Conservation (phyloP, 2,888 invertebrate genomes). For the Neoitamus cyanurus region DNA sequence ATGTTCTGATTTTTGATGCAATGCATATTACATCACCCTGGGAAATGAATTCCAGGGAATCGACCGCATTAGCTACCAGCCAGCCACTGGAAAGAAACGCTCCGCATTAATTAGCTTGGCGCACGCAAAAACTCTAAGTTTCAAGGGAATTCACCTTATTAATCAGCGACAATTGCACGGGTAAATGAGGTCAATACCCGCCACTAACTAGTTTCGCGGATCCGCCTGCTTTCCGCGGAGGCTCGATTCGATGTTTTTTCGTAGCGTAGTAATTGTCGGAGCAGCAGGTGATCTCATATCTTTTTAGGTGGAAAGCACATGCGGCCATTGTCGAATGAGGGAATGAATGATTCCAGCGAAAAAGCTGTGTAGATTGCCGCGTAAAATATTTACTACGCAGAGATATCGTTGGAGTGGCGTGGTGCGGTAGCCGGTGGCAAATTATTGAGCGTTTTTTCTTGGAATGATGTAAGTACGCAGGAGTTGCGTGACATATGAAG, state of each 20-base stretch:
- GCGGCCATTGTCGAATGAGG: not conserved
- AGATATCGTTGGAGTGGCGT: not conserved
- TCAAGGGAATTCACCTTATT: not conserved
- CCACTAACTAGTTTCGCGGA: not conserved
- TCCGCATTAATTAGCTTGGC: not conserved
- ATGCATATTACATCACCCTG: not conserved
- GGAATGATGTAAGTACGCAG: not conserved
- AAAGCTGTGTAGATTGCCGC: not conserved
- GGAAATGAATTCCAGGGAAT: not conserved
- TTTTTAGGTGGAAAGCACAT: not conserved
- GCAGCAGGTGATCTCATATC: conserved; percentile 1
- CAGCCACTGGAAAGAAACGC: not conserved
- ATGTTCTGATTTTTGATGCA: not conserved
- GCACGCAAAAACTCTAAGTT: not conserved
- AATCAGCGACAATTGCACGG: not conserved
- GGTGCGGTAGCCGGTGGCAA: not conserved
- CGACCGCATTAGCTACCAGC: not conserved
- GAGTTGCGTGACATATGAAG: not conserved
- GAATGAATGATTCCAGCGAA: not conserved
- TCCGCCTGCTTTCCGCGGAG: not conserved
- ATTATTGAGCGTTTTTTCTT: not conserved
- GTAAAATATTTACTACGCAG: not conserved
- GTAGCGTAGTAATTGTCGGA: not conserved
- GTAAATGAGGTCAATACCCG: not conserved
- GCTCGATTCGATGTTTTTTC: not conserved